A percentile compares a stretch with the other conserved stretches of the same genome.
Evolutionary conservation across 2,797 vertebrate species (phyloP).

Genomic region (Acomys russatus): DNA sequence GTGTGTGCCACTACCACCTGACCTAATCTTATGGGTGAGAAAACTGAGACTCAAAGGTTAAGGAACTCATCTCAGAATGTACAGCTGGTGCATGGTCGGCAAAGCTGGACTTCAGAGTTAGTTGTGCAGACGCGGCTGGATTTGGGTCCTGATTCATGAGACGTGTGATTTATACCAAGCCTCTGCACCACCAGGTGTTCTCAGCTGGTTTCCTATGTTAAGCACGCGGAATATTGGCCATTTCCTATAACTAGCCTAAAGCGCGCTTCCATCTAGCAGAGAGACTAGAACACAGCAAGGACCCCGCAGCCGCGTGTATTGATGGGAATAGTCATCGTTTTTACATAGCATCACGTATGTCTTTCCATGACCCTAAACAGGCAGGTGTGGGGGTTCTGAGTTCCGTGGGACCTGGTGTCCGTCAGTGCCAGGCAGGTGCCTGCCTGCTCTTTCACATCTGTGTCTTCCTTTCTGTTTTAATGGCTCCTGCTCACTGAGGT

Average conservation of each 20-base stretch:
- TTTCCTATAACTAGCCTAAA: background rate
- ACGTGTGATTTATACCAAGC: background rate
- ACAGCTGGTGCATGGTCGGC: background rate
- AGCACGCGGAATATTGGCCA: background rate
- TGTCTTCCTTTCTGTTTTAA: background rate
- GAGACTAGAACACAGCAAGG: background rate
- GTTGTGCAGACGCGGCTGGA: background rate
- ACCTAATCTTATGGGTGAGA: background rate
- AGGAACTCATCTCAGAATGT: background rate
- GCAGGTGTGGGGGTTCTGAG: background rate
- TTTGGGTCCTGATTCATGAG: background rate
- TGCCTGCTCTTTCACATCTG: background rate
- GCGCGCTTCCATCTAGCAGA: background rate
- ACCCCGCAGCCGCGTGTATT: background rate
- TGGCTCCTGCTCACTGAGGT: background rate
- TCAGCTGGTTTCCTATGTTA: constrained; percentile 25
- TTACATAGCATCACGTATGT: too few relatives aligned
- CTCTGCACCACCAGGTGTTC: background rate
- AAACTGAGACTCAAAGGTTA: constrained; percentile 17
- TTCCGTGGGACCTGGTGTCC: background rate
- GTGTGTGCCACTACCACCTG: background rate
- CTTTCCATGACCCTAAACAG: background rate
- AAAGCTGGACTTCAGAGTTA: background rate
- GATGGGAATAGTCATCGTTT: background rate
- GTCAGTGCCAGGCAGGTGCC: too few relatives aligned